phyloP scores from a whole-genome alignment of 2,797 vertebrate species.

The Diplodus puntazzo region DNA sequence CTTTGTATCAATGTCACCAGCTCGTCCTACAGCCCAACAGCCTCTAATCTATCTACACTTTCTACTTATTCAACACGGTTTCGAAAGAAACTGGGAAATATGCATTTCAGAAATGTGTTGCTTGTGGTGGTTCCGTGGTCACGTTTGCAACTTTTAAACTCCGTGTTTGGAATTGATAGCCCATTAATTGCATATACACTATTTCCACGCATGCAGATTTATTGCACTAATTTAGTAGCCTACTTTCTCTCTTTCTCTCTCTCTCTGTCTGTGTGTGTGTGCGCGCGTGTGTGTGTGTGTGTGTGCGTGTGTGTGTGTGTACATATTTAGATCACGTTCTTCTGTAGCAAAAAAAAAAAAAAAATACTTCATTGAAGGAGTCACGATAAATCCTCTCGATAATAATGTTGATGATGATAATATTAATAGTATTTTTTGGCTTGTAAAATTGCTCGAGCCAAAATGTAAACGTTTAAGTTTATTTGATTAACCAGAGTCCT shows the following conservation, averaged over 20 bases:
- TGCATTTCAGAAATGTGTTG: neutral
- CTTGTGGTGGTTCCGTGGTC: neutral
- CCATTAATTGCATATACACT: neutral
- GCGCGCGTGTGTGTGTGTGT: neutral
- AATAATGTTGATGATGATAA: neutral
- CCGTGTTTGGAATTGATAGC: neutral
- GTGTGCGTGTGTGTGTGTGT: constrained; percentile 30
- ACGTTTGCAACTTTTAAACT: neutral
- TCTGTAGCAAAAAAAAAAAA: neutral
- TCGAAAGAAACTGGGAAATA: neutral
- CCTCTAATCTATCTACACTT: neutral
- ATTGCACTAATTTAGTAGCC: neutral
- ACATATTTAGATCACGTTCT: neutral
- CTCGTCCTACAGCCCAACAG: constrained; percentile 12
- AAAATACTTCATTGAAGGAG: neutral
- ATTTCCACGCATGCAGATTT: neutral
- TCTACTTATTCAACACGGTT: neutral
- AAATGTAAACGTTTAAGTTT: neutral
- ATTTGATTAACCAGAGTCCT: neutral
- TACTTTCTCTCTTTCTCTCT: no score
- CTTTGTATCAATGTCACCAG: constrained; percentile 41
- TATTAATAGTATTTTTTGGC: neutral
- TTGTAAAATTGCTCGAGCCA: neutral
- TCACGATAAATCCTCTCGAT: neutral
- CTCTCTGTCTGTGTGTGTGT: no score